Evolutionary conservation across 2,888 invertebrate species (phyloP), one percentile per base, ranked within the genome.

Genomic region (Trilocha varians): DNA sequence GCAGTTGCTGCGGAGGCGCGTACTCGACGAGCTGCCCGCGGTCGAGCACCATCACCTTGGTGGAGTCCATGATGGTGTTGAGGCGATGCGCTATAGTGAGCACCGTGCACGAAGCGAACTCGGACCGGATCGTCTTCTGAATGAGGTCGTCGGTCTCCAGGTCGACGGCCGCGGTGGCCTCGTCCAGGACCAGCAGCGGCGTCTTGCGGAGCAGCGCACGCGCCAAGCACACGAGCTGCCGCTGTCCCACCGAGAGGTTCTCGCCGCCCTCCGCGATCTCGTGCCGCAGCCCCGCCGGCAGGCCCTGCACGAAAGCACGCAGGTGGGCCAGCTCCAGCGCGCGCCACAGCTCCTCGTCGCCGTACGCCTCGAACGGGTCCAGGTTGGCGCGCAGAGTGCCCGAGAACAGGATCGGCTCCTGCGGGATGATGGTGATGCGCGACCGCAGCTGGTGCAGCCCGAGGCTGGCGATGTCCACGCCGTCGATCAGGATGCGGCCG

Each of bases 41-140:
- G 70, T 95, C 92, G 48, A 94, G 80, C 32, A 96, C 95, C 76
- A 95, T 90, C 36, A 96, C 93, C 68, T 93, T 90, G 60, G 94
- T 93, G 32, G 93, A 94, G 83, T 96, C 96, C 89, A 97, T 89
- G 57, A 97, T 96, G 16, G 97, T 97, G 76, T 97, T 96, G 47
- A 97, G 88, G 13, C 97, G 90, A 85, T 97, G 97, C 33, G 97
- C 97, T 69, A 97, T 97, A 1, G 96, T 97, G 16, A 97, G 88
- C 39, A 97, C 93, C 3, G 97, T 97, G 76, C 95, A 95, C 46
- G 93, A 89, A 46, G 88, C 89, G 74, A 97, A 97, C 74, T 97
- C 94, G 16, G 90, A 89, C 15, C 93, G 90, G 67, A 97, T 97
- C 3, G 97, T 97, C 78, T 90, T 94, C 88, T 94, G 93, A 67